Percentiles rank a stretch among this genome's conserved stretches.
Evolutionary conservation across 2,888 invertebrate genomes (phyloP).

Genomic region (Busseola fusca): DNA sequence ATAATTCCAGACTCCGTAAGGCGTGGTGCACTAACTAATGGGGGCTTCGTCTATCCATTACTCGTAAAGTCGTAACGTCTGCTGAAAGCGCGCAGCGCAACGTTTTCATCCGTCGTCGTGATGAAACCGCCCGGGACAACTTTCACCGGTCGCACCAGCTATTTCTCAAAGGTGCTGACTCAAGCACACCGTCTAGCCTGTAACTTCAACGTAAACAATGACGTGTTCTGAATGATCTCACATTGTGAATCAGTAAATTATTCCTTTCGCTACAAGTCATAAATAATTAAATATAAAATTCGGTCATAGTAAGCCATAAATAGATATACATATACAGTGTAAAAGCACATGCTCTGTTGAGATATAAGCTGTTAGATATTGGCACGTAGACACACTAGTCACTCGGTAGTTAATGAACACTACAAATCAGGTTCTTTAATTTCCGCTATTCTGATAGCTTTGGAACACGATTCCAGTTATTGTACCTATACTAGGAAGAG

Average conservation of each 20-base stretch:
- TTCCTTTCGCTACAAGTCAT: conserved; percentile 2
- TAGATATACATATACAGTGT: background rate
- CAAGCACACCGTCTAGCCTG: background rate
- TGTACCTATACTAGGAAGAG: conserved; percentile 3
- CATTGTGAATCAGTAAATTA: conserved; percentile 5
- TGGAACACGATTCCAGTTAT: conserved; percentile 25
- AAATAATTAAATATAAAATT: background rate
- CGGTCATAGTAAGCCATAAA: background rate
- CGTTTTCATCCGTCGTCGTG: conserved; percentile 12
- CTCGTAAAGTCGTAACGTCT: background rate
- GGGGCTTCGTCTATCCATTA: background rate
- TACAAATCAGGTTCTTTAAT: conserved; percentile 17
- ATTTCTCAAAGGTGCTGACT: background rate
- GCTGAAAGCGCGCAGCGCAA: conserved; percentile 17
- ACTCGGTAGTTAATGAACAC: background rate
- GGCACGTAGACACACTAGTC: background rate
- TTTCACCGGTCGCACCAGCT: conserved; percentile 32
- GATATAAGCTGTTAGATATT: background rate
- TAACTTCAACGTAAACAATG: background rate
- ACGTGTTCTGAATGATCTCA: conserved; percentile 11
- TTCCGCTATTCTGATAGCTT: conserved; percentile 25
- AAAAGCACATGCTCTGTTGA: background rate
- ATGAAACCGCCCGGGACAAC: conserved; percentile 20
- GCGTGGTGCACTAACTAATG: background rate
- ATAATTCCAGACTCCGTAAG: background rate